These are phyloP conservation scores for Merluccius polli DNA, from an alignment of 2,797 vertebrate species.

Conservation along the genomic window DNA sequence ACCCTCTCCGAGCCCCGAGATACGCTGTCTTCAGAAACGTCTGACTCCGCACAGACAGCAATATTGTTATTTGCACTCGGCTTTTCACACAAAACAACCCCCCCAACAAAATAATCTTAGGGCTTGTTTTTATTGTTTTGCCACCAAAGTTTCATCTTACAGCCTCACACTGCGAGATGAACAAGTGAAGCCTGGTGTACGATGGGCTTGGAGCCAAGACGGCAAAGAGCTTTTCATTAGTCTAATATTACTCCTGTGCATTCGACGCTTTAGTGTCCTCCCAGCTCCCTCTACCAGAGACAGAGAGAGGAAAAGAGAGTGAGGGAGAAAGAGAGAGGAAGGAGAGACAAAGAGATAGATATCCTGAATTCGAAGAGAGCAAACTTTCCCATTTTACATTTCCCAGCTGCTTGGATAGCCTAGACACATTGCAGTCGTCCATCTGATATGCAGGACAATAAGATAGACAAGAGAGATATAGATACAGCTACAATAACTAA, in stretches of 20 bases:
- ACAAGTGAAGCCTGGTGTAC: conserved; percentile 29
- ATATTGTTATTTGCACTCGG: not conserved
- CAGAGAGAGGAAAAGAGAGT: conserved; percentile 29
- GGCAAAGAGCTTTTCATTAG: conserved; percentile 70
- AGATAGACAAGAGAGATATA: not conserved
- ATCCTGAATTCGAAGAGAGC: not conserved
- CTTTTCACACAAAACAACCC: not conserved
- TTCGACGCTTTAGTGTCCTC: conserved; percentile 53
- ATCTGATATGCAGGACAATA: not conserved
- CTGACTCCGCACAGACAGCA: not conserved
- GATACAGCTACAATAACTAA: not conserved
- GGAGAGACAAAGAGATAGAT: conserved; percentile 34
- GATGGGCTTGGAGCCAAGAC: conserved; percentile 59
- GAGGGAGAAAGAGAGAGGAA: conserved; percentile 18
- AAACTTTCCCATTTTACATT: conserved; percentile 13
- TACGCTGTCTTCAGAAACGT: not conserved
- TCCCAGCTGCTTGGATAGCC: conserved; percentile 29
- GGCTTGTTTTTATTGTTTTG: conserved; percentile 53
- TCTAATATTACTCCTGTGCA: conserved; percentile 65
- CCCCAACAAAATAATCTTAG: not conserved
- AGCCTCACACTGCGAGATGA: conserved; percentile 42
- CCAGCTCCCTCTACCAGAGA: conserved; percentile 34
- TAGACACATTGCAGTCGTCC: conserved; percentile 27
- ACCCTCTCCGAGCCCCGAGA: not conserved
- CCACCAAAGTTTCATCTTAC: conserved; percentile 52